These are phyloP conservation scores for Chrysochloris asiatica DNA, from an alignment of 2,113 vertebrate species.

Conservation along the genomic window DNA sequence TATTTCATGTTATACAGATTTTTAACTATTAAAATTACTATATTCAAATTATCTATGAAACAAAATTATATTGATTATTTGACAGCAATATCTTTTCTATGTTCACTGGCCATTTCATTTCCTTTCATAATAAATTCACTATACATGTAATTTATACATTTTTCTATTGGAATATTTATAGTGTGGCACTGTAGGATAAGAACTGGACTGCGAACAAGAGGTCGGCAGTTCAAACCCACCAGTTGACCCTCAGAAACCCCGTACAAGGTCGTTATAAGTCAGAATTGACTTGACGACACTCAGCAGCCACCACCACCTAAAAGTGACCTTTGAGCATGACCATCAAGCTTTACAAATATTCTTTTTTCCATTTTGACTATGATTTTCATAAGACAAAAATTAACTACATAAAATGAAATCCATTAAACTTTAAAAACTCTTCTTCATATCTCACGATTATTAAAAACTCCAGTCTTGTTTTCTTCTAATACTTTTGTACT, in stretches of 20 bases:
- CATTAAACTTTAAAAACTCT: neutral
- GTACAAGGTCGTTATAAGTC: no score
- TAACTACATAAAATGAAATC: slow-evolving; percentile 25
- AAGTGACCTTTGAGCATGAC: neutral
- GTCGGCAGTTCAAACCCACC: no score
- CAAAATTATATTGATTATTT: slow-evolving; percentile 35
- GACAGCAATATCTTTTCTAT: neutral
- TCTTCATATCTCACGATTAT: neutral
- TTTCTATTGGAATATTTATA: neutral
- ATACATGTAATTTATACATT: neutral
- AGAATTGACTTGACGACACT: no score
- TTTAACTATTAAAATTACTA: slow-evolving; percentile 15
- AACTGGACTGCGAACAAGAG: no score
- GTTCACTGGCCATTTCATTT: neutral
- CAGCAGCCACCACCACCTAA: no score
- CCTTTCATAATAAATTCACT: slow-evolving; percentile 21
- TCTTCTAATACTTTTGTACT: neutral
- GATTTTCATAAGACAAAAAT: slow-evolving; percentile 27
- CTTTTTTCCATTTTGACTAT: neutral
- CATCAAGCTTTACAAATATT: slow-evolving; percentile 9
- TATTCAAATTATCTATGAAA: slow-evolving; percentile 42
- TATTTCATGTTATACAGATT: neutral
- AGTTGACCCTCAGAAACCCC: no score
- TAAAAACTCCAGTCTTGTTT: slow-evolving; percentile 8
- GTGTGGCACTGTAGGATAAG: no score